Percentiles rank a stretch among this genome's conserved stretches.
phyloP scores from a whole-genome alignment of 2,888 invertebrate genomes.

The Chymomyza amoena region DNA sequence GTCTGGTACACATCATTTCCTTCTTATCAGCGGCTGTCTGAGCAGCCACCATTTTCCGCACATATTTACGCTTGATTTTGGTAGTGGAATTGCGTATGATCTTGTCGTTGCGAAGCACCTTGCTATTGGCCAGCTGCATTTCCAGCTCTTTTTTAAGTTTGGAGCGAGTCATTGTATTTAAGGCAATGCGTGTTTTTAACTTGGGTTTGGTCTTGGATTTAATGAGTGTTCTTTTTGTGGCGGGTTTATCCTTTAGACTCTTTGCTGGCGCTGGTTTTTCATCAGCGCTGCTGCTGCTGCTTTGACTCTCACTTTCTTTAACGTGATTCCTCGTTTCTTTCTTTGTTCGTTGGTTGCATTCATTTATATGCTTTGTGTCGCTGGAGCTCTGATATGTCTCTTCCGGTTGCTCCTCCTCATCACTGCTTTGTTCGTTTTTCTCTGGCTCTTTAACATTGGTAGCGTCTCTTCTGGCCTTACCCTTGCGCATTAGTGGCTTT shows the following conservation, averaged over 20 bases:
- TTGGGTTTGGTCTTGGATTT: background rate
- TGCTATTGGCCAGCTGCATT: slow-evolving; percentile 76
- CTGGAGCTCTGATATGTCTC: slow-evolving; percentile 23
- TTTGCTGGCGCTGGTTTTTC: slow-evolving; percentile 10
- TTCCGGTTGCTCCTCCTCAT: slow-evolving; percentile 33
- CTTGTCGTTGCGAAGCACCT: slow-evolving; percentile 77
- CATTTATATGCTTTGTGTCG: slow-evolving; percentile 6
- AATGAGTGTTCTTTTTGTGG: background rate
- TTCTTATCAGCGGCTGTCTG: slow-evolving; percentile 49
- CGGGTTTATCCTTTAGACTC: background rate
- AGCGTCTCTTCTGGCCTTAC: slow-evolving; percentile 30
- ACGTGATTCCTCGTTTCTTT: background rate
- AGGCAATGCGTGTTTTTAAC: slow-evolving; percentile 38
- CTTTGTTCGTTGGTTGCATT: background rate
- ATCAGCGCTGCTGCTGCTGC: background rate
- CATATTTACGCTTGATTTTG: slow-evolving; percentile 74
- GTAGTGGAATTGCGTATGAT: slow-evolving; percentile 74
- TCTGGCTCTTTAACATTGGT: slow-evolving; percentile 24
- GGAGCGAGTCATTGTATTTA: slow-evolving; percentile 79
- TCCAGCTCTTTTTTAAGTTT: slow-evolving; percentile 77
- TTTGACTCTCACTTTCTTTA: slow-evolving; percentile 11
- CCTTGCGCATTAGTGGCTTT: slow-evolving; percentile 64
- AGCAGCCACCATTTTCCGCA: slow-evolving; percentile 57
- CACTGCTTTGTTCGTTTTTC: slow-evolving; percentile 18
- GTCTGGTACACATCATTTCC: slow-evolving; percentile 62